Evolutionary conservation across 2,797 vertebrate genomes (phyloP).

Genomic region (Phylloscopus collybita): DNA sequence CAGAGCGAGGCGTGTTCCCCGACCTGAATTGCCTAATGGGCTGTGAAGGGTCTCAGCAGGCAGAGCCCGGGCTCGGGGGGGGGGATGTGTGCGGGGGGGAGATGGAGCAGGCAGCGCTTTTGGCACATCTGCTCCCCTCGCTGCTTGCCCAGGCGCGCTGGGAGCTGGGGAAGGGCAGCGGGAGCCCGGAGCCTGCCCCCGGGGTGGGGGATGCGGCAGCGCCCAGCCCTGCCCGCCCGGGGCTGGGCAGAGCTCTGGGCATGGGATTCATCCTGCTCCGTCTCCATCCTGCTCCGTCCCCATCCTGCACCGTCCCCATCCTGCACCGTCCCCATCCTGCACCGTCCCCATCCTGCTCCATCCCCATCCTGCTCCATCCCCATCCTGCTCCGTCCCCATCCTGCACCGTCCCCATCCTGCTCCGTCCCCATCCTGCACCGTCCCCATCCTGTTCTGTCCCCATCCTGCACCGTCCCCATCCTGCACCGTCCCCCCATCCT

Average conservation of each 20-base stretch:
- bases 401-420: neutral
- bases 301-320: neutral
- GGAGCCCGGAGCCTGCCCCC: neutral
- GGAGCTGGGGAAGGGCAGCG: neutral
- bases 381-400: fast-evolving
- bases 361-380: no score
- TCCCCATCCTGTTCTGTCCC: neutral
- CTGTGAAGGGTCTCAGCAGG: conserved; percentile 60
- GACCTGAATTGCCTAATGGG: conserved; percentile 43
- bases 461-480: neutral
- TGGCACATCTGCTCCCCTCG: neutral
- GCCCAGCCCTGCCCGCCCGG: neutral
- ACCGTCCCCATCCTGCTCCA: no score
- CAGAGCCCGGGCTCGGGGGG: neutral
- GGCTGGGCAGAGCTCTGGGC: neutral
- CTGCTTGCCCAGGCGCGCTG: neutral
- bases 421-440: fast-evolving
- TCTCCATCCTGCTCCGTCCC: no score
- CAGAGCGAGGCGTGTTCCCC: neutral
- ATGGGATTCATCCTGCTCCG: neutral
- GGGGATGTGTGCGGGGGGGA: neutral
- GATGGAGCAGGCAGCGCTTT: neutral
- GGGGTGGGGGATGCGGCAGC: neutral
- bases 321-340: neutral
- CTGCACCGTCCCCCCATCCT: neutral